A percentile compares a stretch with the other conserved stretches of the same genome.
These are phyloP conservation scores for Beris chalybata DNA, from an alignment of 2,888 invertebrate genomes.

Conservation along the genomic window DNA sequence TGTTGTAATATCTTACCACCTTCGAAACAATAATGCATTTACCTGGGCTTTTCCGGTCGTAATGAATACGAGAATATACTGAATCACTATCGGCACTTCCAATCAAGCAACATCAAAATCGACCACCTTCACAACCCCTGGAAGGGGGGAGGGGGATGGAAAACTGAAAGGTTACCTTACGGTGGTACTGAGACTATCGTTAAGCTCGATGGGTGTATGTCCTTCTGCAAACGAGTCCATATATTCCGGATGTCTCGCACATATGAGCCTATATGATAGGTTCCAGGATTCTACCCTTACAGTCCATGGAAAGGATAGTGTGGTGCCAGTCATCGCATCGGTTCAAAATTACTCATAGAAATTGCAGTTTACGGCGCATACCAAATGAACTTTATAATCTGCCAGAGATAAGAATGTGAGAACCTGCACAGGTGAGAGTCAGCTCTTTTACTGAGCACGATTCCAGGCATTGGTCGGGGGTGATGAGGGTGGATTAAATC, in stretches of 20 bases:
- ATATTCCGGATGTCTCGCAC: too few species aligned
- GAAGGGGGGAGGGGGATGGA: background rate
- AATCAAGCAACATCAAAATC: constrained; percentile 17
- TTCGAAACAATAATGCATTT: constrained; percentile 23
- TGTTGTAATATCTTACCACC: constrained; percentile 25
- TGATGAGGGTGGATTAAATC: constrained; percentile 7
- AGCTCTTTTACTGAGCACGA: constrained; percentile 14
- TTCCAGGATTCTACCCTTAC: too few species aligned
- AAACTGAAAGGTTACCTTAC: background rate
- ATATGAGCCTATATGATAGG: too few species aligned
- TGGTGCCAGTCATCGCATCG: constrained; percentile 7
- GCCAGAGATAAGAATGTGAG: constrained; percentile 32
- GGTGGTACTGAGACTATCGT: too few species aligned
- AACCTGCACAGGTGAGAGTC: constrained; percentile 28
- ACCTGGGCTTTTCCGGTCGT: constrained; percentile 12
- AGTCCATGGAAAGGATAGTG: too few species aligned
- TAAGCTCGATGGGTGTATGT: too few species aligned
- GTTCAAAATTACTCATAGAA: constrained; percentile 33
- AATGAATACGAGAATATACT: constrained; percentile 21
- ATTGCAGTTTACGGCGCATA: constrained; percentile 34
- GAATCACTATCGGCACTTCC: constrained; percentile 28
- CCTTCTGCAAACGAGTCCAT: too few species aligned
- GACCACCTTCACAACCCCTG: background rate
- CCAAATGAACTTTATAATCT: constrained; percentile 35
- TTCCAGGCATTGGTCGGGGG: background rate